Base-by-base conservation (phyloP, 2,113 vertebrate species). In the Syrmaticus mikado region DNA sequence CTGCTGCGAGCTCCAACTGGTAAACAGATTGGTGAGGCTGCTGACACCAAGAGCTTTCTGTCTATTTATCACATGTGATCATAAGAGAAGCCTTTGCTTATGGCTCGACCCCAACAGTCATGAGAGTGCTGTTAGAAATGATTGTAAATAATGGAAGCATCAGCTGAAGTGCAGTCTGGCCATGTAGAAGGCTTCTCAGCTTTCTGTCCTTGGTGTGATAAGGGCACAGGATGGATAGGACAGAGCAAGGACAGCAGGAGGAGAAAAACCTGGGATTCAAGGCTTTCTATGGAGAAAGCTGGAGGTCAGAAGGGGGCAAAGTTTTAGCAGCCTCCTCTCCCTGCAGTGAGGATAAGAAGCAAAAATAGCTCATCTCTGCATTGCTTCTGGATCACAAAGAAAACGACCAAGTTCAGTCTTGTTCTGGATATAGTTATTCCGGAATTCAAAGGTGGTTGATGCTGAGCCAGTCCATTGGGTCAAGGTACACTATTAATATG, bases 21-120 rank as follows among this genome's bases (percentile, higher is more conserved):
- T 66, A 75, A 91, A 46, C 41, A 83, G 48, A 82, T 87, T 28
- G 82, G 55, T 3, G 32, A 79, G 45, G 36, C 53, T 87, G 58
- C 11, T 91, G 92, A 62, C 94, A 89, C 48, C 41, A 13, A 89
- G 30, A 4, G 28, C 25, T 2, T 3, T 52, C 1, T 13, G 50
- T 52, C 76, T 82, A 50, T 87, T 94, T 89, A 60, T 74, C 28
- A 8, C 62, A 67, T 55, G 22, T 41, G 45, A 57, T 72, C 30
- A 0, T 45, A 85, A 89, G 74, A 89, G 68, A 71, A 95, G 67
- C 73, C 50, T 83, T 76, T 55, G 53, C 79, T 85, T 66, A 20
- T 3, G 36, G 72, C 77, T 78, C 60, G 82, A 46, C 72, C 76
- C 67, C 68, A 77, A 16, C 34, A 77, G 85, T 89, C 91, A 81